Evolutionary conservation across 1,140 invertebrate species (phyloP), one percentile per base, ranked within the genome.

Genomic region (Lamellibrachia luymesi): DNA sequence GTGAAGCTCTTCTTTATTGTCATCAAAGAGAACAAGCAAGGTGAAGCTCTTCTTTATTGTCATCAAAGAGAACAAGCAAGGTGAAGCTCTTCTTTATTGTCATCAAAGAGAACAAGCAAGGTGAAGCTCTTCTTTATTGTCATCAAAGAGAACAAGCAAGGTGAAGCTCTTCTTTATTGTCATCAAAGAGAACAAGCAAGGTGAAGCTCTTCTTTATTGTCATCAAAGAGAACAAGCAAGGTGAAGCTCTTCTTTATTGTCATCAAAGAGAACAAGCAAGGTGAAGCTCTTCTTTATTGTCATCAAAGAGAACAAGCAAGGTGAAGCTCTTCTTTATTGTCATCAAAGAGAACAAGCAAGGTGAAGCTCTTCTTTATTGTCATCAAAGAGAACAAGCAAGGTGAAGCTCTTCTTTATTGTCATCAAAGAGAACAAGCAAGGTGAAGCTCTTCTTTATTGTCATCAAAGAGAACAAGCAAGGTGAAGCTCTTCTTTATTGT

Each of bases 21-120:
- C 50, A 97, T 99, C 89, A 97, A 98, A 96, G 98, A 99, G 96
- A 99, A 99, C 96, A 97, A 98, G 93, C 93, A 94, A 94, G 95
- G 96, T 96, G 94, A 94, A 56, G 91, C 0, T 38, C 38, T 38
- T 38, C 38, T 38, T 38, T 38, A n/a, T 38, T 38, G 38, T 98
- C 50, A 97, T 99, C 89, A 97, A 98, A 96, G 98, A 99, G 96
- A 99, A 99, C 96, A 97, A 98, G 93, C 93, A 94, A 94, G 95
- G 96, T 96, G 94, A 94, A 56, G 91, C 0, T 38, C 38, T 38
- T 38, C 38, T 38, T 38, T 38, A n/a, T 38, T 38, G 38, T 98
- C 50, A 97, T 99, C 89, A 97, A 98, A 96, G 98, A 99, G 96
- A 99, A 99, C 96, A 97, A 98, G 93, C 93, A 94, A 94, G 95